Percentiles rank a stretch among this genome's conserved stretches.
These are phyloP conservation scores for Tetramorium alpestre DNA, from an alignment of 1,140 invertebrate genomes.

Conservation along the genomic window DNA sequence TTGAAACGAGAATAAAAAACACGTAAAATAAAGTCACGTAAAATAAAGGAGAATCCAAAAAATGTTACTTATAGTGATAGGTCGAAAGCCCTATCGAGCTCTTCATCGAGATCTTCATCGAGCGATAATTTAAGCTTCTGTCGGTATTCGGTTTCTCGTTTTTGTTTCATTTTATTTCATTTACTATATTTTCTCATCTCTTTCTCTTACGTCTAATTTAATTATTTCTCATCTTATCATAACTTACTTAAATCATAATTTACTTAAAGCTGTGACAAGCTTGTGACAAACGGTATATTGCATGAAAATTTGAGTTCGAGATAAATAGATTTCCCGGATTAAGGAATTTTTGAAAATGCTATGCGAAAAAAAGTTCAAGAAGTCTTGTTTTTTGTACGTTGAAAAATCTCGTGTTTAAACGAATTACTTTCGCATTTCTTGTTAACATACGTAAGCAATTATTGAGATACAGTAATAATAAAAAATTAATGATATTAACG, in stretches of 20 bases:
- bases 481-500: not conserved
- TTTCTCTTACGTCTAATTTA: not conserved
- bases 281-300: constrained; percentile 22
- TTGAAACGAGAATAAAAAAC: constrained; percentile 7
- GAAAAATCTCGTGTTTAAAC: not conserved
- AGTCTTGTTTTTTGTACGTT: not conserved
- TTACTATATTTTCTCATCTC: not conserved
- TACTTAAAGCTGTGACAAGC: not conserved
- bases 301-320: not conserved
- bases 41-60: constrained; percentile 19
- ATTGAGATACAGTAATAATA: not conserved
- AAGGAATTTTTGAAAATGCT: not conserved
- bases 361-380: not conserved
- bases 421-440: not conserved
- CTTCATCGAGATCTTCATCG: constrained; percentile 40
- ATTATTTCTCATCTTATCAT: not conserved
- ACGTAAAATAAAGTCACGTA: not conserved
- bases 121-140: constrained; percentile 47
- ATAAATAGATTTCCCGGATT: not conserved
- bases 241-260: not conserved
- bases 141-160: not conserved
- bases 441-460: constrained; percentile 2
- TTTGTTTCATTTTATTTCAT: not conserved
- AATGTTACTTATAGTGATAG: constrained; percentile 46
- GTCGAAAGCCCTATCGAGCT: constrained; percentile 46